Percentiles rank a stretch among this genome's conserved stretches.
phyloP scores from a whole-genome alignment of 2,113 vertebrate species.

The Hydrochoerus hydrochaeris region DNA sequence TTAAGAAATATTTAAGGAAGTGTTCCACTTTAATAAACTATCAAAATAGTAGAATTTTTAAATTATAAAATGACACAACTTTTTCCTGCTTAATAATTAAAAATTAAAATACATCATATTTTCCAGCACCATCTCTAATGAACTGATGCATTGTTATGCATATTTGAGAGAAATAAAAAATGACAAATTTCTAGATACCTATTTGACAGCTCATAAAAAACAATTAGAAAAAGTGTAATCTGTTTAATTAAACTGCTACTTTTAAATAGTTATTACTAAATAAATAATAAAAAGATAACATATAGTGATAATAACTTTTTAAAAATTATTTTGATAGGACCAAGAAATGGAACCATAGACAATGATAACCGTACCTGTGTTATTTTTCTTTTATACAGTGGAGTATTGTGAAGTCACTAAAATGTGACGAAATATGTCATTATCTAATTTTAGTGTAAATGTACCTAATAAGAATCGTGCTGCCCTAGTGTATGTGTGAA shows the following conservation, averaged over 20 bases:
- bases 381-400: neutral
- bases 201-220: neutral
- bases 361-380: neutral
- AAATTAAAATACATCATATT: neutral
- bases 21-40: neutral
- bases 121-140: neutral
- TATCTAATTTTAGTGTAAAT: neutral
- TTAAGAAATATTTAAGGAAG: neutral
- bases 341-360: neutral
- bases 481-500: neutral
- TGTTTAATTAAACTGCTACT: neutral
- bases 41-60: neutral
- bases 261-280: no score
- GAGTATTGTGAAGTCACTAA: neutral
- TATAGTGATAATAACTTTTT: neutral
- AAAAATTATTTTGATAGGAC: neutral
- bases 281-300: neutral
- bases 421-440: neutral
- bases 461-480: neutral
- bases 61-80: neutral
- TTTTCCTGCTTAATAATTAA: neutral
- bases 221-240: neutral
- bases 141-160: neutral
- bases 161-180: neutral
- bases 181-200: neutral